Conservation (phyloP, 2,888 invertebrate species). For the Hydrotaea diabolus region DNA sequence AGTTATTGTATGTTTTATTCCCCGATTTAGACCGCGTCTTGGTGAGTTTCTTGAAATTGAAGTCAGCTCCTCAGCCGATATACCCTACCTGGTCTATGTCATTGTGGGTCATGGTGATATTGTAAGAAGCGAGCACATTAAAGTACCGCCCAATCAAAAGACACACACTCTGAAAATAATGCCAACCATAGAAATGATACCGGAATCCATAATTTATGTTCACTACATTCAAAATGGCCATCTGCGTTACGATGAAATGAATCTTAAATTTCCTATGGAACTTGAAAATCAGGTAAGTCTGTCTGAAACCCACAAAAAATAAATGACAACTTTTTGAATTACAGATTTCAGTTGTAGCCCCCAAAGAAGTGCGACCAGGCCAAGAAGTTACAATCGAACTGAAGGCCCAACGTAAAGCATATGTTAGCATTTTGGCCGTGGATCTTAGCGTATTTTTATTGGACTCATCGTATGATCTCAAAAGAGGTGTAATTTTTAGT, state of each 20-base stretch:
- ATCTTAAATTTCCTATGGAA: slow-evolving; percentile 89
- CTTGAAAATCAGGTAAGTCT: slow-evolving; percentile 89
- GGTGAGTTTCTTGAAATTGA: slow-evolving; percentile 87
- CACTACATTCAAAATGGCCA: slow-evolving; percentile 89
- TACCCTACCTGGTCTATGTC: slow-evolving; percentile 88
- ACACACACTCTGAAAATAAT: slow-evolving; percentile 85
- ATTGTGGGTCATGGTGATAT: slow-evolving; percentile 93
- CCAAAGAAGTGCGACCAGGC: slow-evolving; percentile 87
- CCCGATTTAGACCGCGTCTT: slow-evolving; percentile 82
- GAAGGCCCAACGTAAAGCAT: slow-evolving; percentile 88
- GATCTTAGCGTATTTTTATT: slow-evolving; percentile 90
- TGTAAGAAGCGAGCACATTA: slow-evolving; percentile 86
- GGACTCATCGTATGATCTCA: slow-evolving; percentile 84
- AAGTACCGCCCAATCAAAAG: slow-evolving; percentile 82
- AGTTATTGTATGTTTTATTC: no score
- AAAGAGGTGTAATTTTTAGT: slow-evolving; percentile 82
- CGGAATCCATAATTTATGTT: slow-evolving; percentile 89
- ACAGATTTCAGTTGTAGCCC: slow-evolving; percentile 86
- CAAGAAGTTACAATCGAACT: slow-evolving; percentile 83
- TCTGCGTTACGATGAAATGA: slow-evolving; percentile 90
- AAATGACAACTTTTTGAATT: not conserved
- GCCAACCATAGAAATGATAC: slow-evolving; percentile 90
- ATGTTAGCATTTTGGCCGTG: slow-evolving; percentile 92
- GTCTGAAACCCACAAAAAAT: not conserved
- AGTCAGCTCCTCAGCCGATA: slow-evolving; percentile 87